Conservation (phyloP, 2,797 vertebrate genomes). For the Siniperca obscura region DNA sequence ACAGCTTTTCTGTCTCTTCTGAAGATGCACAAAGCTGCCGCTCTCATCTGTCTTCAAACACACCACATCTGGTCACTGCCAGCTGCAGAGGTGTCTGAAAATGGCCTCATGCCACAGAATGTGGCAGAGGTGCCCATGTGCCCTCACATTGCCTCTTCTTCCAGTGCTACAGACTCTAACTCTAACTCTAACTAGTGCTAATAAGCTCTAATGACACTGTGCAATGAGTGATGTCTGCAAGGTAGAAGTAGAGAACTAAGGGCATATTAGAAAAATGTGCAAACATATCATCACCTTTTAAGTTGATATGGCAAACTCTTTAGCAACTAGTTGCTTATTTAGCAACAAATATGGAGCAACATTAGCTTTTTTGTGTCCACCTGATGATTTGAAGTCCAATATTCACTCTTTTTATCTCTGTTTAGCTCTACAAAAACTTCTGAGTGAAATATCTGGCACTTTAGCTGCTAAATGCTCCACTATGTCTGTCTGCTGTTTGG, state of each 20-base stretch:
- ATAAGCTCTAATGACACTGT: conserved; percentile 30
- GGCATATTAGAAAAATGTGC: neutral
- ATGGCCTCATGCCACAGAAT: conserved; percentile 63
- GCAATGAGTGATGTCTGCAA: conserved; percentile 22
- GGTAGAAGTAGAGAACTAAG: neutral
- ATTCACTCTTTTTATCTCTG: neutral
- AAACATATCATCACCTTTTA: neutral
- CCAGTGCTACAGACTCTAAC: conserved; percentile 4
- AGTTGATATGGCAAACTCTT: neutral
- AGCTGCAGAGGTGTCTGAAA: conserved; percentile 62
- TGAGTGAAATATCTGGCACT: neutral
- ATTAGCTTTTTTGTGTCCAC: neutral
- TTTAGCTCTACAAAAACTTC: neutral
- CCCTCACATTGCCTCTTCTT: conserved; percentile 19
- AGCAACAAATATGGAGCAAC: neutral
- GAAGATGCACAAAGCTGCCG: conserved; percentile 45
- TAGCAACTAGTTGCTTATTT: neutral
- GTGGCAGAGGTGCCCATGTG: conserved; percentile 41
- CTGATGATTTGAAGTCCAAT: neutral
- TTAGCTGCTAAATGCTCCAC: conserved; percentile 2
- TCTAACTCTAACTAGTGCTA: conserved; percentile 1
- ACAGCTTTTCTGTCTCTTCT: conserved; percentile 41
- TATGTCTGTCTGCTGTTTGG: neutral
- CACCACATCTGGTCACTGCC: conserved; percentile 76
- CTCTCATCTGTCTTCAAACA: conserved; percentile 77